phyloP scores from a whole-genome alignment of 2,888 invertebrate genomes.

The Crepidodera aurea region DNA sequence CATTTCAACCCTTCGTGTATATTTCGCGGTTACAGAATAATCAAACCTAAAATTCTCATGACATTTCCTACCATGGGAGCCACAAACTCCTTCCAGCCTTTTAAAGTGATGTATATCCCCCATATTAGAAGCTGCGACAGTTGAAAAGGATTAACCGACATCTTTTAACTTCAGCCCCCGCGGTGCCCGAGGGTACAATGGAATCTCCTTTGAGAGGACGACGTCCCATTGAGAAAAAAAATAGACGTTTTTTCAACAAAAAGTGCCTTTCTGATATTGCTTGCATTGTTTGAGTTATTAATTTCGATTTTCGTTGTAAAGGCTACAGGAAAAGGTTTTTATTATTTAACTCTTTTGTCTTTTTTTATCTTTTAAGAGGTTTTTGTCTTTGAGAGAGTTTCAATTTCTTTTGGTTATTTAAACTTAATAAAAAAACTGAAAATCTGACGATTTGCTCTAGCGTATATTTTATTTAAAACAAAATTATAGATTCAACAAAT shows the following conservation, averaged over 20 bases:
- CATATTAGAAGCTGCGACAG: constrained; percentile 27
- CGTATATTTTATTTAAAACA: no score
- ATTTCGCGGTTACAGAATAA: constrained; percentile 13
- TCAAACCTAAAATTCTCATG: constrained; percentile 20
- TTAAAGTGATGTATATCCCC: constrained; percentile 19
- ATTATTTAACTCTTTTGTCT: no score
- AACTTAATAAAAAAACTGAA: no score
- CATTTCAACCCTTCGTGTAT: neutral
- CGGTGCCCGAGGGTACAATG: constrained; percentile 13
- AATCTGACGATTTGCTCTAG: no score
- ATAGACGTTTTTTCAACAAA: neutral
- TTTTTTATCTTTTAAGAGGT: no score
- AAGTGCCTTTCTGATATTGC: neutral
- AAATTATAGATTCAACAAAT: no score
- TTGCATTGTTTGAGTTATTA: neutral
- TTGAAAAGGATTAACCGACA: constrained; percentile 28
- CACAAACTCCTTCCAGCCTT: constrained; percentile 15
- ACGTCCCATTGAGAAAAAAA: constrained; percentile 10
- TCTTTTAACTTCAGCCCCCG: constrained; percentile 23
- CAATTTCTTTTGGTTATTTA: no score
- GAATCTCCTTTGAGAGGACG: constrained; percentile 18
- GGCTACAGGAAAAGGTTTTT: no score
- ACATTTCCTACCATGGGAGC: constrained; percentile 21
- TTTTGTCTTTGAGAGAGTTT: no score
- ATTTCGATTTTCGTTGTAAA: neutral